phyloP scores from a whole-genome alignment of 2,888 invertebrate genomes.

The Drosophila lacicola region DNA sequence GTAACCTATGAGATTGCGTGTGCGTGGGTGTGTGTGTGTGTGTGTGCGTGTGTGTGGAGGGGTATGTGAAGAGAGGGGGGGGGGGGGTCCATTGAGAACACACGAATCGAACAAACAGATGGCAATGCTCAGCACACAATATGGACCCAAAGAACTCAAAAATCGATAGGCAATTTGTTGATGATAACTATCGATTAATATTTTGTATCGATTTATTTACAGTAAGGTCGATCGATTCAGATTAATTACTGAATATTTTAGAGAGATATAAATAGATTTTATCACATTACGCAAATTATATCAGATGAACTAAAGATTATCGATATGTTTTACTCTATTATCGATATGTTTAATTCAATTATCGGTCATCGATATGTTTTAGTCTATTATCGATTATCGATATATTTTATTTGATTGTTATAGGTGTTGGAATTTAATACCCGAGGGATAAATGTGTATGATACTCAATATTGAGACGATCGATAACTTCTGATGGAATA shows the following conservation, averaged over 20 bases:
- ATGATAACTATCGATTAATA: background rate
- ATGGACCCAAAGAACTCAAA: slow-evolving; percentile 29
- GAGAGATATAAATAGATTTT: background rate
- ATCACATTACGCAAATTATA: too few species aligned
- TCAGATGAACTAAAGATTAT: too few species aligned
- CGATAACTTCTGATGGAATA: too few species aligned
- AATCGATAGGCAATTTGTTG: slow-evolving; percentile 2
- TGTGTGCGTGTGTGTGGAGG: slow-evolving; percentile 4
- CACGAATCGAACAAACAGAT: slow-evolving; percentile 52
- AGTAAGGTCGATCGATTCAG: background rate
- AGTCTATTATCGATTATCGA: too few species aligned
- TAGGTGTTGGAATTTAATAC: too few species aligned
- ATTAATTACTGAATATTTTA: background rate
- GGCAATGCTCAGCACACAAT: slow-evolving; percentile 62
- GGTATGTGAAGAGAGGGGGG: background rate
- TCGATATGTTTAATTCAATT: too few species aligned
- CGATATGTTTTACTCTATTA: too few species aligned
- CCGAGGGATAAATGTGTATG: too few species aligned
- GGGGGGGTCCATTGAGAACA: slow-evolving; percentile 41
- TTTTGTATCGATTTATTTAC: background rate
- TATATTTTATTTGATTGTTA: too few species aligned
- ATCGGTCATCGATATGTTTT: too few species aligned
- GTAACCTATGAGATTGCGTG: slow-evolving; percentile 27
- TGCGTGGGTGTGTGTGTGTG: slow-evolving; percentile 9
- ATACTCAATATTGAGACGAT: too few species aligned